phyloP scores from a whole-genome alignment of 35 echinoderm and acorn worm genomes.

The Apostichopus parvimensis region DNA sequence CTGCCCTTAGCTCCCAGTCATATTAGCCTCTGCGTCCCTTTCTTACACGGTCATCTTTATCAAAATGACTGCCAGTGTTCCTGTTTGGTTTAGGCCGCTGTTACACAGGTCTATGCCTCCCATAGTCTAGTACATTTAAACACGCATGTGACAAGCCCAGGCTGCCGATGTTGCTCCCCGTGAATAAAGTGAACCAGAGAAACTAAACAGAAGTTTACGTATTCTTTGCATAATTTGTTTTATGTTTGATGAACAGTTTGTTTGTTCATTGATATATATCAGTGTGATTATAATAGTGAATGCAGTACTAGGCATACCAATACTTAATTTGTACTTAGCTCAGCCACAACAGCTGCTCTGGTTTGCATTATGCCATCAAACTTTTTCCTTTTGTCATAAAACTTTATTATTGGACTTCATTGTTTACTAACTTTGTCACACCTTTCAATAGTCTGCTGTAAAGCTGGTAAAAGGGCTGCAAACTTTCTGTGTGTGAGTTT shows the following conservation, averaged over 20 bases:
- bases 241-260: neutral
- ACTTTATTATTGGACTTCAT: neutral
- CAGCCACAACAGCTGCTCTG: neutral
- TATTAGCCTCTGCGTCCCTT: too few species aligned
- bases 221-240: too few species aligned
- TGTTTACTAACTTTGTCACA: conserved; percentile 22
- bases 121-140: neutral
- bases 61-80: too few species aligned
- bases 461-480: neutral
- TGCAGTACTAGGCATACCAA: neutral
- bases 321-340: neutral
- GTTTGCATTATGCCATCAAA: neutral
- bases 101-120: neutral
- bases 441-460: neutral
- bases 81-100: neutral
- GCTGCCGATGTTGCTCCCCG: neutral
- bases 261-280: neutral
- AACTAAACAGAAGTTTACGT: neutral
- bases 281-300: neutral
- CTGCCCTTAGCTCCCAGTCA: too few species aligned
- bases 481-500: too few species aligned
- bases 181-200: neutral
- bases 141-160: neutral
- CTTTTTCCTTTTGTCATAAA: neutral
- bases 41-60: too few species aligned